Conservation (phyloP, 2,888 invertebrate species). For the Emmelina monodactyla region DNA sequence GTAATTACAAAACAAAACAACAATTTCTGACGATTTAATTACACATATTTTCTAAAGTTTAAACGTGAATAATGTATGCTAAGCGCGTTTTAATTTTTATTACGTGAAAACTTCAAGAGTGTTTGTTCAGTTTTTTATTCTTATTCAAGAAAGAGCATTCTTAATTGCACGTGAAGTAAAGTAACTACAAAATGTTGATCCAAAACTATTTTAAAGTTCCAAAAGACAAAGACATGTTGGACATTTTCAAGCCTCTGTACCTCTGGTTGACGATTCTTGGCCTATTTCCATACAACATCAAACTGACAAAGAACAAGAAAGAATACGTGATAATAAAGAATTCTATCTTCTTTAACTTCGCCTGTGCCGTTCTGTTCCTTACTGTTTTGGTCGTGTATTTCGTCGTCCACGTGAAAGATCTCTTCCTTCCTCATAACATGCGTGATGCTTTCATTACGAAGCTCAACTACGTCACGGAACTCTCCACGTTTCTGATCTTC, state of each 20-base stretch:
- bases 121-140: too few species aligned
- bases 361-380: constrained; percentile 26
- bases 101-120: too few species aligned
- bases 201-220: not conserved
- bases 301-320: constrained; percentile 19
- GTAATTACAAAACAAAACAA: too few species aligned
- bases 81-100: too few species aligned
- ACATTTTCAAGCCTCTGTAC: constrained; percentile 28
- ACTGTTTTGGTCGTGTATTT: constrained; percentile 25
- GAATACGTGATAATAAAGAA: constrained; percentile 24
- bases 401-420: constrained; percentile 26
- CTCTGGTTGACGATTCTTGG: constrained; percentile 24
- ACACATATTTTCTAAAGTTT: too few species aligned
- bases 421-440: constrained; percentile 23
- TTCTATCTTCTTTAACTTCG: constrained; percentile 34
- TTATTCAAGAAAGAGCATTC: too few species aligned
- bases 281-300: constrained; percentile 29
- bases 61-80: too few species aligned
- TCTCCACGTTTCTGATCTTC: constrained; percentile 22
- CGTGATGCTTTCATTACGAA: constrained; percentile 31
- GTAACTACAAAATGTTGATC: too few species aligned
- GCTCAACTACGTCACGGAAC: constrained; percentile 39
- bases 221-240: not conserved
- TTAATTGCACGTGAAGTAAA: too few species aligned
- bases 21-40: too few species aligned